phyloP scores from a whole-genome alignment of 2,888 invertebrate species.

The Acleris holmiana region DNA sequence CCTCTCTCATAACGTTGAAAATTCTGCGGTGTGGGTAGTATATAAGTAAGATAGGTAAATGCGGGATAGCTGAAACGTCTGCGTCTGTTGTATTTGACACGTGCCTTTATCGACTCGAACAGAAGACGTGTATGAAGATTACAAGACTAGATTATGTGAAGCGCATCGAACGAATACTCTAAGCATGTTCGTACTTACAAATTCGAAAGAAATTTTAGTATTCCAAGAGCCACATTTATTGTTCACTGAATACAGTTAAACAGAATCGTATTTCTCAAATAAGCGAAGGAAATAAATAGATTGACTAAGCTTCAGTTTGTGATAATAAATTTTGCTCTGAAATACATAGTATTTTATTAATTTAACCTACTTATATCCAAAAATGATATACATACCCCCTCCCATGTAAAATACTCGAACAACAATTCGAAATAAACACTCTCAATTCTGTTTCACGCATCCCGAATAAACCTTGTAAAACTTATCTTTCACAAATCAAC shows the following conservation, averaged over 20 bases:
- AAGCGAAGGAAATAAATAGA: too few species aligned
- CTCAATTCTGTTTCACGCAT: constrained; percentile 24
- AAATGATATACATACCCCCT: too few species aligned
- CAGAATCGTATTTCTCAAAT: too few species aligned
- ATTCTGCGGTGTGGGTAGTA: constrained; percentile 34
- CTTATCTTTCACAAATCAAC: constrained; percentile 56
- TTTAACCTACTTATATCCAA: too few species aligned
- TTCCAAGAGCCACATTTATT: too few species aligned
- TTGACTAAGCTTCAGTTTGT: too few species aligned
- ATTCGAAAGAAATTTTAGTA: too few species aligned
- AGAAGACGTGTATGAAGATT: constrained; percentile 26
- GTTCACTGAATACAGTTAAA: too few species aligned
- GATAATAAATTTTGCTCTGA: too few species aligned
- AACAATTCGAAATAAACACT: constrained; percentile 6
- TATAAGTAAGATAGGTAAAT: constrained; percentile 53
- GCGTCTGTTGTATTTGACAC: constrained; percentile 57
- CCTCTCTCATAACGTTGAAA: constrained; percentile 34
- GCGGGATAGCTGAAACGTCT: constrained; percentile 48
- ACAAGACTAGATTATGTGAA: constrained; percentile 20
- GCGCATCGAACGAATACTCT: constrained; percentile 5
- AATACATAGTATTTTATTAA: too few species aligned
- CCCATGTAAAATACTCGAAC: background rate
- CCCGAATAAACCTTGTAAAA: constrained; percentile 24
- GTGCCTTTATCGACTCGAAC: constrained; percentile 41
- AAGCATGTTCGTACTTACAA: background rate